Percentiles rank a stretch among this genome's conserved stretches.
These are phyloP conservation scores for Phoeniculus purpureus DNA, from an alignment of 2,797 vertebrate species.

Conservation along the genomic window DNA sequence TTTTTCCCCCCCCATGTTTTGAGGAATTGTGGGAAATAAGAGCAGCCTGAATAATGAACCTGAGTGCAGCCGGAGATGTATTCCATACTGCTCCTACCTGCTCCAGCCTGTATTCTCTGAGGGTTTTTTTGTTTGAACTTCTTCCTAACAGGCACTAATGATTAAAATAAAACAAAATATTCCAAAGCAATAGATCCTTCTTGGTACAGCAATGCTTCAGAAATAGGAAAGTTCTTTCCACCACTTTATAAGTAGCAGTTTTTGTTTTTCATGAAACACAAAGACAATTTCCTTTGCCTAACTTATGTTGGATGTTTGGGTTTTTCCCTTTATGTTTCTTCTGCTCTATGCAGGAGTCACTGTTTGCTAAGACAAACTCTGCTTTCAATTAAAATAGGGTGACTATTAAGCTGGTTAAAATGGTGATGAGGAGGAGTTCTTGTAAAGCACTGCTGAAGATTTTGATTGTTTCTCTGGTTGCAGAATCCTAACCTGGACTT, in stretches of 20 bases:
- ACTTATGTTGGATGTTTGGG: background rate
- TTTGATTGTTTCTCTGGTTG: background rate
- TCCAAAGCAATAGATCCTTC: background rate
- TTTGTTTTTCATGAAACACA: background rate
- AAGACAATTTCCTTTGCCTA: background rate
- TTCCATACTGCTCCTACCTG: background rate
- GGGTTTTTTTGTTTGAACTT: background rate
- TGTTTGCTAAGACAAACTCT: background rate
- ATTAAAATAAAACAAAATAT: background rate
- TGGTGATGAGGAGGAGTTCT: background rate
- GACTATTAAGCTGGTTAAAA: background rate
- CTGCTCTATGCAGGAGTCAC: background rate
- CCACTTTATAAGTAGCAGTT: background rate
- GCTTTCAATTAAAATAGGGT: background rate
- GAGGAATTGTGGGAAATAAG: background rate
- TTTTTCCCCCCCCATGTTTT: background rate
- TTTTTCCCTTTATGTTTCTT: background rate
- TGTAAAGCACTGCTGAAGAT: background rate
- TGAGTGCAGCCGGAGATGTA: background rate
- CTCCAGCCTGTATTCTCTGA: background rate
- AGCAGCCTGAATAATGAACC: background rate
- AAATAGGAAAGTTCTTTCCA: background rate
- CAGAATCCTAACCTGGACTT: conserved; percentile 98
- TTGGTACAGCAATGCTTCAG: background rate
- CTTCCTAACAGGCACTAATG: background rate